Evolutionary conservation across 2,888 invertebrate species (phyloP).

Genomic region (Bugula neritina): DNA sequence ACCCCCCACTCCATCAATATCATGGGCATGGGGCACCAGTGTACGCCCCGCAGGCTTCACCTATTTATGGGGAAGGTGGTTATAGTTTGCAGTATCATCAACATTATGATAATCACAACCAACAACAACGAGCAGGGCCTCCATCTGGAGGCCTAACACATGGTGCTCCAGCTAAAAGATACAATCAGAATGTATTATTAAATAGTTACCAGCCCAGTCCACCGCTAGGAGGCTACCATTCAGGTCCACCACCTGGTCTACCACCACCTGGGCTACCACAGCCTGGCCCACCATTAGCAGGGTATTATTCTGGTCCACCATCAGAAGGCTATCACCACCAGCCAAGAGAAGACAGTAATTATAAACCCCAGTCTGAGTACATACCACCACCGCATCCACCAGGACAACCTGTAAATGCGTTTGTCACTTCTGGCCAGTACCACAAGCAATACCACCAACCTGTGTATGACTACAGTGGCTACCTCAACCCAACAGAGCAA

Average conservation of each 20-base stretch:
- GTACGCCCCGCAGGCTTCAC: background rate
- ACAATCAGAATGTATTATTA: background rate
- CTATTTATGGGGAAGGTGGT: background rate
- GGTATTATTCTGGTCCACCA: slow-evolving; percentile 2
- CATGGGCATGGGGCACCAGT: background rate
- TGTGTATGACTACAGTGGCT: slow-evolving; percentile 19
- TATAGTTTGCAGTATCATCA: background rate
- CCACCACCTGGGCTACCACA: background rate
- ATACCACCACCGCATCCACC: background rate
- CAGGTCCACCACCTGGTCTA: background rate
- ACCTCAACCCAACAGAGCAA: background rate
- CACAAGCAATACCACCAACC: background rate
- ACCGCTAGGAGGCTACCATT: background rate
- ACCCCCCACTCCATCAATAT: background rate
- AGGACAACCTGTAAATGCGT: background rate
- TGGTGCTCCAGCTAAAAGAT: background rate
- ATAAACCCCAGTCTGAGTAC: background rate
- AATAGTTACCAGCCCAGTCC: background rate
- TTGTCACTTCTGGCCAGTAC: background rate
- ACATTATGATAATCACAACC: background rate
- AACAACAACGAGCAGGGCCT: background rate
- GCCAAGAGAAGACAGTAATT: background rate
- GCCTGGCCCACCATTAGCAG: background rate
- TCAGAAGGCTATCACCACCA: slow-evolving; percentile 22
- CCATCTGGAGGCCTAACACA: background rate